phyloP scores from a whole-genome alignment of 2,797 vertebrate species.

The Channallabes apus region DNA sequence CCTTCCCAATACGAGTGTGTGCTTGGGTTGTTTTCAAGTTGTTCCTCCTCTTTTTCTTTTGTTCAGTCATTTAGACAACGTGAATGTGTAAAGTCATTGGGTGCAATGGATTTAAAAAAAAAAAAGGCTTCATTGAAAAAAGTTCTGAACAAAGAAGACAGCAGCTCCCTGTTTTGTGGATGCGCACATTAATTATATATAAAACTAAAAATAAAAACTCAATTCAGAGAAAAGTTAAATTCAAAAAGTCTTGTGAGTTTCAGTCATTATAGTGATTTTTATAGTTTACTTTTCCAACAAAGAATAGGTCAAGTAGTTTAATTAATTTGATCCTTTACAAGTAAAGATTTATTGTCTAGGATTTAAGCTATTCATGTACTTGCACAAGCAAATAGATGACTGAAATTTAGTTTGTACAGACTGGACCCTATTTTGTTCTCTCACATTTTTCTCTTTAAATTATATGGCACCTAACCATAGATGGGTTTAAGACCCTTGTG shows the following conservation, averaged over 20 bases:
- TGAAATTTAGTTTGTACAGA: background rate
- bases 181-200: background rate
- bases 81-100: background rate
- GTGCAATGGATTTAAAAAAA: background rate
- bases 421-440: background rate
- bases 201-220: background rate
- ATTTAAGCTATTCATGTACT: background rate
- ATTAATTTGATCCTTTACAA: background rate
- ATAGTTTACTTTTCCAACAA: background rate
- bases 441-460: background rate
- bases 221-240: background rate
- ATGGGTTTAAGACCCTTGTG: background rate
- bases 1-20: background rate
- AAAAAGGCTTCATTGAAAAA: no score
- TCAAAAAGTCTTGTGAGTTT: background rate
- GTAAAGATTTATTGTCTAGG: no score
- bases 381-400: background rate
- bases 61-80: background rate
- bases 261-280: background rate
- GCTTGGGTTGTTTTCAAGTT: background rate
- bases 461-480: background rate
- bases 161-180: background rate
- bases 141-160: background rate
- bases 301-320: background rate
- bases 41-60: background rate